Evolutionary conservation across 2,888 invertebrate genomes (phyloP), one percentile per base, ranked within the genome.

Genomic region (Mesochorus sp.): DNA sequence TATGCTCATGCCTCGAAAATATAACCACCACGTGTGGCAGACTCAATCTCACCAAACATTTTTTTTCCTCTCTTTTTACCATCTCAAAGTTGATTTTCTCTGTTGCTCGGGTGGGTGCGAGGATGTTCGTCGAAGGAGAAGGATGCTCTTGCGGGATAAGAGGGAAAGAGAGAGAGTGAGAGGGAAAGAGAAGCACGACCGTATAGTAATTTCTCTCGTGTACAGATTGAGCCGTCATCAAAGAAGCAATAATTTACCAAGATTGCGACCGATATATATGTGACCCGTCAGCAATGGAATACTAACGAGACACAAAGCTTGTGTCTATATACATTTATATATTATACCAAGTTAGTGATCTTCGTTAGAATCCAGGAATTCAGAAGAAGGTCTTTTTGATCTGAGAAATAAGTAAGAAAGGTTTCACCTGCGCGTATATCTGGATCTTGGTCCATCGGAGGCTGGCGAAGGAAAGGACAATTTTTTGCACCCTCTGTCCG

Each of bases 181-280:
- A 42, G 70, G 67, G 26, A 61, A 47, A 49, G 61, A 39, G 42
- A 49, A n/a, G 53, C 34, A 39, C 59, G 67, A 51, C 73, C 83
- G 81, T 86, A n/a, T n/a, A n/a, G n/a, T n/a, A 85, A 85, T 87
- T 88, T 86, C 84, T n/a, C n/a, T 82, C 80, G 79, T 61, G 12
- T 24, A 47, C 73, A 82, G 83, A 89, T 89, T 88, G 86, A 89
- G 88, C 82, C 88, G 86, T 89, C 86, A 86, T 82, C 83, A 84
- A 83, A 82, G 88, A 85, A 84, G 86, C 85, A 86, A 88, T 88
- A 87, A 85, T 88, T 88, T 85, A 86, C 84, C 80, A 80, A 85
- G 88, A 88, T 87, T 85, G 83, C 84, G 83, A 87, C 78, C 84
- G 88, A 89, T 88, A 89, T n/a, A n/a, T 88, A 88, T 85, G 71